Base-by-base conservation (phyloP, 2,888 invertebrate genomes). In the Patella caerulea region DNA sequence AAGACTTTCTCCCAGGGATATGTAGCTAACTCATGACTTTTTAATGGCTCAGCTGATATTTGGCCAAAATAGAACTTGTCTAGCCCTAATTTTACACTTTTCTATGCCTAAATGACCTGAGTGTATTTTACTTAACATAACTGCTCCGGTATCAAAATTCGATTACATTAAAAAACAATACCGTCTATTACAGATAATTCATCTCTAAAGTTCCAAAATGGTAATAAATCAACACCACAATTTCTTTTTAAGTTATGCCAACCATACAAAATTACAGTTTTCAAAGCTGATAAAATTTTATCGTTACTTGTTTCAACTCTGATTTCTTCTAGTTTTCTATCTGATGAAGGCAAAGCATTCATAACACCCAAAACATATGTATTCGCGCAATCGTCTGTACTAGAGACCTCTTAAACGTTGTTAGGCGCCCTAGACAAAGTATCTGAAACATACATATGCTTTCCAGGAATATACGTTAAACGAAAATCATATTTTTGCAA, bases 1-100 rank as follows among this genome's bases (percentile, higher is more conserved):
- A 72, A 55, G 7, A 78, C 75, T 19, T 72, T 65, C 54, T 75
- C 72, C 78, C 72, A 75, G 15, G 75, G 78, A 3, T n/a, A n/a
- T n/a, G n/a, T 34, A n/a, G 72, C 53, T 72, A 65, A n/a, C 19
- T 52, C 24, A 69, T 78, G 76, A 45, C 72, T 52, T 11, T 11
- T 45, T n/a, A 78, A 19, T 7, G 78, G 73, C 29, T 75, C 75
- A 9, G 53, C 9, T 53, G 24, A 29, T 75, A 65, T 54, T 17
- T 17, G 78, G 78, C 76, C 78, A 78, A 45, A 73, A 78, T n/a
- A 78, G n/a, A n/a, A 56, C 15, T 19, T 72, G 55, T 14, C 78
- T 17, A 15, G 78, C 78, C n/a, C 76, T 15, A 15, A 15, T 59
- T 54, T 73, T 74, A 19, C 75, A 78, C 45, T 79, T 79, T 72